Base-by-base conservation (phyloP, 2,888 invertebrate genomes). In the Ochlodes sylvanus region DNA sequence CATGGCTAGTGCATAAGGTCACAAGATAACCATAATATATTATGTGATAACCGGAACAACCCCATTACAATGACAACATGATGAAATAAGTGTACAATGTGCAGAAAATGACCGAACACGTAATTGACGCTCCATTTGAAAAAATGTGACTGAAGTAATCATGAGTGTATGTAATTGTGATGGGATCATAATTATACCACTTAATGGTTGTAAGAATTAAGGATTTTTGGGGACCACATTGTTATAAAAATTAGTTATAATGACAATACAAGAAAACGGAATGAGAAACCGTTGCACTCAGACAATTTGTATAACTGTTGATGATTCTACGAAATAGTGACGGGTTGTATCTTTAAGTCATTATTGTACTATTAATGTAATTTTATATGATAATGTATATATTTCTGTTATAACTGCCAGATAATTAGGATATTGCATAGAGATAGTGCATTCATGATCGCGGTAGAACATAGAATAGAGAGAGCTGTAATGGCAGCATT, bases 1-100 rank as follows among this genome's bases (percentile, higher is more conserved):
- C 50, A 19, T 50, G 19, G 19, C 19, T 19, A 0, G 19, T 19
- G 19, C 19, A 47, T n/a, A 50, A 50, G 50, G 50, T 19, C 50
- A 50, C 50, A 19, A 12, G 50, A 47, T 19, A 6, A 7, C 6
- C 54, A 9, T 54, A 21, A 54, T 52, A 21, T 21, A 52, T 14
- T 27, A 54, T n/a, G 32, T 50, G 54, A 54, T 9, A 54, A 47
- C 34, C 56, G 56, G 64, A 56, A 56, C 19, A 64, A 34, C 27
- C 64, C 55, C 34, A 56, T 64, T 64, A 64, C 44, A 64, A 56
- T 64, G 56, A 47, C 56, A 38, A 19, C 21, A 56, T 47, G 14
- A 56, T 56, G 44, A 3, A 50, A 50, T 10, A 50, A 50, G 50
- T 19, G 6, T 19, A 50, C 32, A 54, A 54, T 54, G 21, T 54